Percentiles rank a stretch among this genome's conserved stretches.
Evolutionary conservation across 2,888 invertebrate species (phyloP).

Genomic region (Hirtodrosophila alboralis): DNA sequence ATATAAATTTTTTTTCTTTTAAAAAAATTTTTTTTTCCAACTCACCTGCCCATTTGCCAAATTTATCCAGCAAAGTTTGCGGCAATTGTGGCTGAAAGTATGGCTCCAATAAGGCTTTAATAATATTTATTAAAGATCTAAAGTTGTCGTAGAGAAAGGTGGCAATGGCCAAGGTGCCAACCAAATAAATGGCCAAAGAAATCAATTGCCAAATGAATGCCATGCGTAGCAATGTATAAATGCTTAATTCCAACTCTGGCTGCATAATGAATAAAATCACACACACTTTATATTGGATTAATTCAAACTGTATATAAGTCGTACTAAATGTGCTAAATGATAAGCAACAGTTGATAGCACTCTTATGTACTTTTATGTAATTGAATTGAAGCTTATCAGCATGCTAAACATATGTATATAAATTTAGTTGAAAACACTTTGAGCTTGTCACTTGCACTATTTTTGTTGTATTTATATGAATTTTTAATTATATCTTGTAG

Average conservation of each 20-base stretch:
- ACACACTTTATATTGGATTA: constrained; percentile 32
- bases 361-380: constrained; percentile 1
- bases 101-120: constrained; percentile 87
- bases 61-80: constrained; percentile 87
- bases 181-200: constrained; percentile 69
- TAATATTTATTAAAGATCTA: constrained; percentile 86
- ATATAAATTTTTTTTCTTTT: too few species aligned
- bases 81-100: constrained; percentile 88
- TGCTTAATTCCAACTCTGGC: constrained; percentile 61
- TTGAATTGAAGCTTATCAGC: constrained; percentile 28
- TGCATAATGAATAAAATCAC: constrained; percentile 57
- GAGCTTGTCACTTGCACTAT: not conserved
- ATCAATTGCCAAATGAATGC: constrained; percentile 75
- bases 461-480: constrained; percentile 22
- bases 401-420: constrained; percentile 4
- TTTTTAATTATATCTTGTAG: constrained; percentile 5
- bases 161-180: constrained; percentile 71
- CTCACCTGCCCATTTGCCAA: constrained; percentile 95
- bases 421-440: not conserved
- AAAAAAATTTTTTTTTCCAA: too few species aligned
- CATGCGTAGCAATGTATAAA: constrained; percentile 72
- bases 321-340: constrained; percentile 16
- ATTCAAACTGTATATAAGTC: not conserved
- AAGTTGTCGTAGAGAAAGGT: constrained; percentile 85
- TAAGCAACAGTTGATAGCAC: constrained; percentile 32